These are phyloP conservation scores for Agonopterix alstromeriana DNA, from an alignment of 2,888 invertebrate genomes.

Conservation along the genomic window DNA sequence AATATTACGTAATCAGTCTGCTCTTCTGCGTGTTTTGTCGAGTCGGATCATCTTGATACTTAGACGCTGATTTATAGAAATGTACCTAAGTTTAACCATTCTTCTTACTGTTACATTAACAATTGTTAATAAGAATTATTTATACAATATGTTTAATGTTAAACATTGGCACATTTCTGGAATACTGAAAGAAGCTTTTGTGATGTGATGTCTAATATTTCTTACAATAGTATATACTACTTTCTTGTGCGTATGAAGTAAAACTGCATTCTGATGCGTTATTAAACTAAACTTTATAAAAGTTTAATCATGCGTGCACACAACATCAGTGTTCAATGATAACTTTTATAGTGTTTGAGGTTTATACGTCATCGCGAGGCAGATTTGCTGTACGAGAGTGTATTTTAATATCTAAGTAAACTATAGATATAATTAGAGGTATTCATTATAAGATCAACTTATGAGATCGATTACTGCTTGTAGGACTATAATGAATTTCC, in stretches of 20 bases:
- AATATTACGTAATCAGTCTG: constrained; percentile 67
- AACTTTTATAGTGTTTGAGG: background rate
- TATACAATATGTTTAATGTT: background rate
- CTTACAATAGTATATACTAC: constrained; percentile 33
- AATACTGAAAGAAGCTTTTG: constrained; percentile 59
- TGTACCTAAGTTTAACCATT: constrained; percentile 42
- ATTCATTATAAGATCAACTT: too few relatives aligned
- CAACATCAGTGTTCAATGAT: background rate
- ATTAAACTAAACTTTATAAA: too few relatives aligned
- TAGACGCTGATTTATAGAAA: constrained; percentile 65
- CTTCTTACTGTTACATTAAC: background rate
- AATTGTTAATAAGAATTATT: background rate
- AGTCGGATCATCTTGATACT: constrained; percentile 57
- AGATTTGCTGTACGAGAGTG: constrained; percentile 1
- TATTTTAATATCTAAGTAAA: constrained; percentile 29
- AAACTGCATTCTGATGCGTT: background rate
- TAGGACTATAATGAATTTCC: constrained; percentile 22
- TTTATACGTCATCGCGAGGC: background rate
- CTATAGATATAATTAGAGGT: background rate
- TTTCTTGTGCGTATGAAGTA: background rate
- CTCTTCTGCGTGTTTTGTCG: constrained; percentile 74
- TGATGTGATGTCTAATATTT: constrained; percentile 69
- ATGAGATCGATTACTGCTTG: constrained; percentile 26
- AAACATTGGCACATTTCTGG: constrained; percentile 57
- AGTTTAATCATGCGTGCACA: too few relatives aligned